Conservation (phyloP, 2,888 invertebrate genomes). For the Criorhina ranunculi region DNA sequence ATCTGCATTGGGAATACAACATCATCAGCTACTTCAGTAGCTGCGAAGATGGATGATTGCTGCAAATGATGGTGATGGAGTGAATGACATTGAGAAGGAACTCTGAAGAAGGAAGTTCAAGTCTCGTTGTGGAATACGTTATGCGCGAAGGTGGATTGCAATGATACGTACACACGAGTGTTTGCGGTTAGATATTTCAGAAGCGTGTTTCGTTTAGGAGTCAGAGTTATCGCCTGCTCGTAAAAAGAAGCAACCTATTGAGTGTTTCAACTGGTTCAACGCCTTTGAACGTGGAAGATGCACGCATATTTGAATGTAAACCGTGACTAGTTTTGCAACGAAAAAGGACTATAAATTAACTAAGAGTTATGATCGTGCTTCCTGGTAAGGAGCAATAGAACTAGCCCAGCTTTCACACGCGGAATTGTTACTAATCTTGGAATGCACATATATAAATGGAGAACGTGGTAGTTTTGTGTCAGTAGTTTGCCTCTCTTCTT, state of each 20-base stretch:
- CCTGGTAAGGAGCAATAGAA: too few species aligned
- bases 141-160: neutral
- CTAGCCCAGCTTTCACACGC: too few species aligned
- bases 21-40: conserved; percentile 73
- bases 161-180: too few species aligned
- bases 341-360: neutral
- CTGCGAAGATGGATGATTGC: conserved; percentile 66
- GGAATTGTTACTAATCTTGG: too few species aligned
- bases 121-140: neutral
- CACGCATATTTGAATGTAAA: neutral
- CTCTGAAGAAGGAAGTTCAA: conserved; percentile 22
- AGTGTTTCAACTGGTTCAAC: neutral
- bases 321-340: neutral
- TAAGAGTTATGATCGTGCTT: neutral
- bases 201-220: neutral
- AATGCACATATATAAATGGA: too few species aligned
- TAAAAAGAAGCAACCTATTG: neutral
- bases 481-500: too few species aligned
- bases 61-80: conserved; percentile 51
- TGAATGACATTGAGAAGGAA: conserved; percentile 55
- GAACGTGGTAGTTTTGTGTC: too few species aligned
- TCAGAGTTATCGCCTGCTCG: neutral
- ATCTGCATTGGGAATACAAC: conserved; percentile 58
- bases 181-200: neutral
- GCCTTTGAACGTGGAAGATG: neutral